Conservation (phyloP, 2,888 invertebrate genomes). For the Myopa tessellatipennis region DNA sequence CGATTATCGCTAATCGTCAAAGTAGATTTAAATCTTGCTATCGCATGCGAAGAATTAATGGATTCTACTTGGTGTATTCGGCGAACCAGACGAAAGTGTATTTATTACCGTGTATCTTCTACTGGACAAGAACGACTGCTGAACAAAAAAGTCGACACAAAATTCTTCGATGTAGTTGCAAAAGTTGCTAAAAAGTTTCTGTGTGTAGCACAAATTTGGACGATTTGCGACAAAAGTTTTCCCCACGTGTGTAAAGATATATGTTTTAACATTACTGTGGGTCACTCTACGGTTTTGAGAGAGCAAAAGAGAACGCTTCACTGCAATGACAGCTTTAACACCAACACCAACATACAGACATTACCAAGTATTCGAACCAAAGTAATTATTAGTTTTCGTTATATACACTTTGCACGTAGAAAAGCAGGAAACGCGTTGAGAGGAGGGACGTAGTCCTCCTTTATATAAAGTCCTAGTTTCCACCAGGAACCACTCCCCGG, state of each 20-base stretch:
- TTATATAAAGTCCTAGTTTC: background rate
- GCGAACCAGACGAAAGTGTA: too few species aligned
- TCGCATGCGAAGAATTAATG: too few species aligned
- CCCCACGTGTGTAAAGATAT: background rate
- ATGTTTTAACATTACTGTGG: background rate
- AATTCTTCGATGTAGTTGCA: too few species aligned
- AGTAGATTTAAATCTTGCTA: too few species aligned
- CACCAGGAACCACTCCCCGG: background rate
- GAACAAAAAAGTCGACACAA: too few species aligned
- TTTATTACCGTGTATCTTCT: too few species aligned
- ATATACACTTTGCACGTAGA: slow-evolving; percentile 30
- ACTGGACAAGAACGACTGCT: too few species aligned
- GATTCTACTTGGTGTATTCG: too few species aligned
- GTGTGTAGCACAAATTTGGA: too few species aligned
- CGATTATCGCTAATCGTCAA: too few species aligned
- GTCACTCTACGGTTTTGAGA: slow-evolving; percentile 6
- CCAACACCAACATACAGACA: background rate
- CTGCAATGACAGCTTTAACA: background rate
- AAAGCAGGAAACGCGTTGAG: background rate
- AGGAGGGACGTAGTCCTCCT: background rate
- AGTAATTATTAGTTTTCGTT: slow-evolving; percentile 34
- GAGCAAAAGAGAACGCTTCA: background rate
- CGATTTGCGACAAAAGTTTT: slow-evolving; percentile 13
- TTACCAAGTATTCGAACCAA: slow-evolving; percentile 20
- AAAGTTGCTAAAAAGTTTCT: too few species aligned